Percentiles rank a stretch among this genome's conserved stretches.
Evolutionary conservation across 2,888 invertebrate genomes (phyloP).

Genomic region (Mesochorus sp.): DNA sequence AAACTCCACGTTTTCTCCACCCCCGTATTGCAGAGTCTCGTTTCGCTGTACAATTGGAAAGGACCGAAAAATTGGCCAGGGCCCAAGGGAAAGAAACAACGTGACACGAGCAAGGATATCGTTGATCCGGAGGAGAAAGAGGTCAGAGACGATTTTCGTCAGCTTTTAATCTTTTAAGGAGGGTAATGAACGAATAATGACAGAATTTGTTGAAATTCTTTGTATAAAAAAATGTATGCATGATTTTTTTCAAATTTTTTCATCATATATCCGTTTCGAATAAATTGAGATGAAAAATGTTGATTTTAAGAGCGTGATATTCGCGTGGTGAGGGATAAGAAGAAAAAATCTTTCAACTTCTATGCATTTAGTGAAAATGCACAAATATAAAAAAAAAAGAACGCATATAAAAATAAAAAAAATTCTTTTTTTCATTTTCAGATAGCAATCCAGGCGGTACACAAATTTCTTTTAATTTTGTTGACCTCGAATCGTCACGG

Average conservation of each 20-base stretch:
- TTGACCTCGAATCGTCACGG: slow-evolving; percentile 91
- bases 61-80: slow-evolving; percentile 84
- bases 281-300: too few relatives aligned
- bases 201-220: too few relatives aligned
- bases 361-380: too few relatives aligned
- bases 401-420: neutral
- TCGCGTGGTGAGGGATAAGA: too few relatives aligned
- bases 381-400: too few relatives aligned
- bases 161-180: neutral
- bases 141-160: slow-evolving; percentile 57
- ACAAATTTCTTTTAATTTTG: slow-evolving; percentile 88
- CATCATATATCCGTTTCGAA: too few relatives aligned
- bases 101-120: slow-evolving; percentile 71
- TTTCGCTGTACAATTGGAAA: slow-evolving; percentile 89
- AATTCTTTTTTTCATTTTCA: slow-evolving; percentile 55
- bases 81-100: slow-evolving; percentile 79
- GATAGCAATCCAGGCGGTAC: slow-evolving; percentile 84
- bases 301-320: too few relatives aligned
- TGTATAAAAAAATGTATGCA: too few relatives aligned
- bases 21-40: slow-evolving; percentile 86
- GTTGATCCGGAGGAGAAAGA: slow-evolving; percentile 82
- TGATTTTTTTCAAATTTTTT: too few relatives aligned
- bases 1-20: slow-evolving; percentile 89
- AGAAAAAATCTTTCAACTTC: too few relatives aligned
- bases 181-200: too few relatives aligned